These are phyloP conservation scores for Psammodynastes pulverulentus DNA, from an alignment of 2,113 vertebrate species.

Conservation along the genomic window DNA sequence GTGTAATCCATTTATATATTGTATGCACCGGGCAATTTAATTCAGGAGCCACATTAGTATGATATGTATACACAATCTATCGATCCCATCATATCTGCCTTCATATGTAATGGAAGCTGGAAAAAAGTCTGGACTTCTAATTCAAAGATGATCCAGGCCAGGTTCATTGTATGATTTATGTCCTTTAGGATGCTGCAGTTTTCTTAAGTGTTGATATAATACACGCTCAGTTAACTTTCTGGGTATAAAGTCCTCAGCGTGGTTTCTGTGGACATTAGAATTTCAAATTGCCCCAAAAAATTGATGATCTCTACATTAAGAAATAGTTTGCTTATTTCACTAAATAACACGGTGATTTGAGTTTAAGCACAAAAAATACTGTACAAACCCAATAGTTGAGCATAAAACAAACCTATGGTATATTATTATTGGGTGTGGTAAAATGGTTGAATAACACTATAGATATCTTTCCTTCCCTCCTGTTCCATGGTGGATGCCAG, in stretches of 20 bases:
- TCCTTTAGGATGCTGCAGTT: neutral
- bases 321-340: neutral
- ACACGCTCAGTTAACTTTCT: neutral
- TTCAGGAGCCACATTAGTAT: neutral
- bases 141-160: neutral
- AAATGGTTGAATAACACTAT: slow-evolving; percentile 21
- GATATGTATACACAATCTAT: neutral
- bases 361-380: neutral
- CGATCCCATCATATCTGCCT: neutral
- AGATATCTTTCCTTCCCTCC: slow-evolving; percentile 22
- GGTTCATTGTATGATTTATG: neutral
- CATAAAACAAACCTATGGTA: neutral
- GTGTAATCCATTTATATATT: too few relatives aligned
- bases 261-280: neutral
- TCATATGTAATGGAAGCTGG: neutral
- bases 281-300: neutral
- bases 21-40: too few relatives aligned
- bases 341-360: neutral
- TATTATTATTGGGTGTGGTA: neutral
- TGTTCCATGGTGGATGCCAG: neutral
- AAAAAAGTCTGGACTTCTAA: neutral
- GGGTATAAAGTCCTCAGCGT: neutral
- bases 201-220: too few relatives aligned
- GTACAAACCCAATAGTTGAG: neutral
- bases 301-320: neutral